Conservation (phyloP, 1,140 invertebrate genomes). For the Caenorhabditis briggsae region DNA sequence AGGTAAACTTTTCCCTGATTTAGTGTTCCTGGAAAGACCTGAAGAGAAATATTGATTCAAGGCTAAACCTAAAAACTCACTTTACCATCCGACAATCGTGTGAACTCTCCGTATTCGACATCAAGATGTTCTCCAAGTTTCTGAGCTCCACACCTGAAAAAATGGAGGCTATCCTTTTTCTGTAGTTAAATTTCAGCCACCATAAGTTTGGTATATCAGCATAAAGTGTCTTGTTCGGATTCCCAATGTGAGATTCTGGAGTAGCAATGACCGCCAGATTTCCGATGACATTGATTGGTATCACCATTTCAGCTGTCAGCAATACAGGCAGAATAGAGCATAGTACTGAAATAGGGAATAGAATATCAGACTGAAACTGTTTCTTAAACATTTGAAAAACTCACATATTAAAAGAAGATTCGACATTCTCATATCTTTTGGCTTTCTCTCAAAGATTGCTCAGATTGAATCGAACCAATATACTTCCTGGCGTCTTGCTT, state of each 20-base stretch:
- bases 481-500: neutral
- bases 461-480: neutral
- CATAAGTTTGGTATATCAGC: constrained; percentile 42
- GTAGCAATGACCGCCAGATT: constrained; percentile 44
- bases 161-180: neutral
- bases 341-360: neutral
- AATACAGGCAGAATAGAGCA: neutral
- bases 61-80: neutral
- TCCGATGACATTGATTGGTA: constrained; percentile 22
- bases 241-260: constrained; percentile 25
- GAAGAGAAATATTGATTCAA: neutral
- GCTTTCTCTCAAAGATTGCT: neutral
- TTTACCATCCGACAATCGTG: constrained; percentile 43
- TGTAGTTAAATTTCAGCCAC: neutral
- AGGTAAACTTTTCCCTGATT: constrained; percentile 14
- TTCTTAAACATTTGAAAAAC: neutral
- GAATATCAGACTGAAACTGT: no score
- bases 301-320: no score
- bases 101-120: constrained; percentile 55
- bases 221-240: constrained; percentile 24
- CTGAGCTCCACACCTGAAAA: constrained; percentile 54
- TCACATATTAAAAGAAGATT: neutral
- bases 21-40: constrained; percentile 25
- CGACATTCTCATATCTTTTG: neutral
- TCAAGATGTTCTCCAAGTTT: constrained; percentile 48